Percentiles rank a stretch among this genome's conserved stretches.
Evolutionary conservation across 1,140 invertebrate genomes (phyloP).

Genomic region (Mya arenaria): DNA sequence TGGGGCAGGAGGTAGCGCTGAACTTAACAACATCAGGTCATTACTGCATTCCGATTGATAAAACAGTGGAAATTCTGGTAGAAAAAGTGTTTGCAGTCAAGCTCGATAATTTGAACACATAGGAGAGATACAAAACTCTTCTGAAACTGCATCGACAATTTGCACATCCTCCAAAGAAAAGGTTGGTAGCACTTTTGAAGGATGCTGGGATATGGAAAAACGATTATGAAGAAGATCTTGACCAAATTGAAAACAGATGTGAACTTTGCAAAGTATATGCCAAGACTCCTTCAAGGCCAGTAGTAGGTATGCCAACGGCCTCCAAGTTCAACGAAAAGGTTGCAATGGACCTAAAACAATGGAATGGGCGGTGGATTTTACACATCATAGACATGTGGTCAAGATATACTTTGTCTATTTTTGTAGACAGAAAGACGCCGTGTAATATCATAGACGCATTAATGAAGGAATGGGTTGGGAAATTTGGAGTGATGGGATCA

Average conservation of each 20-base stretch:
- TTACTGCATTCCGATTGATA: conserved; percentile 55
- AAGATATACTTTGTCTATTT: conserved; percentile 53
- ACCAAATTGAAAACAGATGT: conserved; percentile 40
- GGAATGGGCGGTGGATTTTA: conserved; percentile 53
- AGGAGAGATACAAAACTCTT: conserved; percentile 38
- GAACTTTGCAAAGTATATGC: conserved; percentile 57
- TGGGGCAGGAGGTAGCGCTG: conserved; percentile 48
- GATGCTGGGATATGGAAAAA: conserved; percentile 53
- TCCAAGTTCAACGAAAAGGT: conserved; percentile 56
- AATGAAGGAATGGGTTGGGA: conserved; percentile 59
- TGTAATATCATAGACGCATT: conserved; percentile 53
- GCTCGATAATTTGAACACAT: conserved; percentile 6
- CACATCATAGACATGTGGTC: conserved; percentile 65
- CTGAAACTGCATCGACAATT: conserved; percentile 58
- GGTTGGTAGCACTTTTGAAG: conserved; percentile 46
- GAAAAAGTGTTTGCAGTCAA: conserved; percentile 45
- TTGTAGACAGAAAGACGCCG: conserved; percentile 46
- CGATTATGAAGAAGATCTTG: conserved; percentile 49
- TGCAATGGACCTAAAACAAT: conserved; percentile 57
- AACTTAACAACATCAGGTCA: conserved; percentile 59
- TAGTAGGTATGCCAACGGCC: conserved; percentile 61
- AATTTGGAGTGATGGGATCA: conserved; percentile 57
- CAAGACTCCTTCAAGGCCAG: conserved; percentile 47
- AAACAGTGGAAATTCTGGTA: conserved; percentile 22
- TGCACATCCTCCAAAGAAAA: conserved; percentile 60